A percentile compares a stretch with the other conserved stretches of the same genome.
Conservation (phyloP, 2,113 vertebrate species). For the Peucedramus taeniatus region DNA sequence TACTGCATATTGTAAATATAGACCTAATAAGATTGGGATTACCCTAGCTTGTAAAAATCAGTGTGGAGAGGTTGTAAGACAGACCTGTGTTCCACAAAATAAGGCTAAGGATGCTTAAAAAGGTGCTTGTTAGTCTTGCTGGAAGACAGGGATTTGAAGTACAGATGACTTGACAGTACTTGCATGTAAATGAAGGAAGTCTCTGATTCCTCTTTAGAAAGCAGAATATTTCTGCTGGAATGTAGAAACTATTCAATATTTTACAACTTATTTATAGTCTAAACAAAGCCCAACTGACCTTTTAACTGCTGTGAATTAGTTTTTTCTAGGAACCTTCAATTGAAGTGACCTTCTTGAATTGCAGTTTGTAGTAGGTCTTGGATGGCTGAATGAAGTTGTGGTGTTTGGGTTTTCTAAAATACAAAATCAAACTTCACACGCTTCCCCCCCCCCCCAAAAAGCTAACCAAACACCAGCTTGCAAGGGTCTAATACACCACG, state of each 20-base stretch:
- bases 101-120: not conserved
- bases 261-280: too few relatives aligned
- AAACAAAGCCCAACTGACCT: not conserved
- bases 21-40: not conserved
- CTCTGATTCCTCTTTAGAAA: not conserved
- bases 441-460: not conserved
- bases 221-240: not conserved
- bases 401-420: not conserved
- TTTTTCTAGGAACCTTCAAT: not conserved
- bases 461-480: not conserved
- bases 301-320: not conserved
- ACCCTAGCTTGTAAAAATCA: not conserved
- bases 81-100: not conserved
- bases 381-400: not conserved
- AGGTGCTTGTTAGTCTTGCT: not conserved
- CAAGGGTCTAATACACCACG: fast-evolving
- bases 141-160: not conserved
- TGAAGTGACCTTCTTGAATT: not conserved
- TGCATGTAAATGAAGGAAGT: not conserved
- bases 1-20: not conserved
- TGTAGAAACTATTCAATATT: not conserved
- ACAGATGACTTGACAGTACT: not conserved
- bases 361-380: not conserved
- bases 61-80: not conserved
- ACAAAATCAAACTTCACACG: not conserved